phyloP scores from a whole-genome alignment of 1,140 invertebrate species.

The Lamellibrachia luymesi region DNA sequence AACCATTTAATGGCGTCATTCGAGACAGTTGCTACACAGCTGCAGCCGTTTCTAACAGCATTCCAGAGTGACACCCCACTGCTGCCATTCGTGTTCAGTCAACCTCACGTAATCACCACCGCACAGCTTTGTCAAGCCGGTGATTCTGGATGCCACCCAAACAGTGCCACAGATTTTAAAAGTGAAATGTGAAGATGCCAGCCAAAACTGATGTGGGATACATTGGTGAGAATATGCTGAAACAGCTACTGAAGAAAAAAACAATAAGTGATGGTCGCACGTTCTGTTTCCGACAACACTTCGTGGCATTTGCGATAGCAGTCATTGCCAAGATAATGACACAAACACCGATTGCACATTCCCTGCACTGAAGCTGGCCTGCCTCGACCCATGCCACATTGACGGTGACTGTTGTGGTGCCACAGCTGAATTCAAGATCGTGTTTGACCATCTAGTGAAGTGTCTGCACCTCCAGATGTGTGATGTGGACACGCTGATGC shows the following conservation, averaged over 20 bases:
- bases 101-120: neutral
- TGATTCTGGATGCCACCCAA: neutral
- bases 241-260: neutral
- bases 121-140: neutral
- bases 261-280: neutral
- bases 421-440: too few species aligned
- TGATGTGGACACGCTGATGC: too few species aligned
- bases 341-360: slow-evolving; percentile 11
- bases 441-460: too few species aligned
- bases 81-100: neutral
- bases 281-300: neutral
- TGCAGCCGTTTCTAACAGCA: neutral
- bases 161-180: neutral
- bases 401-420: neutral
- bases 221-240: neutral
- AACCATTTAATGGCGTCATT: too few species aligned
- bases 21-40: neutral
- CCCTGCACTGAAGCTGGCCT: neutral
- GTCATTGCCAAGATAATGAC: neutral
- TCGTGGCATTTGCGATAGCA: neutral
- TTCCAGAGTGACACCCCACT: neutral
- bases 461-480: too few species aligned
- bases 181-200: neutral
- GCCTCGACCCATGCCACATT: neutral
- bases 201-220: neutral